Conservation (phyloP, 2,797 vertebrate genomes). For the Spinibarbus caldwelli region DNA sequence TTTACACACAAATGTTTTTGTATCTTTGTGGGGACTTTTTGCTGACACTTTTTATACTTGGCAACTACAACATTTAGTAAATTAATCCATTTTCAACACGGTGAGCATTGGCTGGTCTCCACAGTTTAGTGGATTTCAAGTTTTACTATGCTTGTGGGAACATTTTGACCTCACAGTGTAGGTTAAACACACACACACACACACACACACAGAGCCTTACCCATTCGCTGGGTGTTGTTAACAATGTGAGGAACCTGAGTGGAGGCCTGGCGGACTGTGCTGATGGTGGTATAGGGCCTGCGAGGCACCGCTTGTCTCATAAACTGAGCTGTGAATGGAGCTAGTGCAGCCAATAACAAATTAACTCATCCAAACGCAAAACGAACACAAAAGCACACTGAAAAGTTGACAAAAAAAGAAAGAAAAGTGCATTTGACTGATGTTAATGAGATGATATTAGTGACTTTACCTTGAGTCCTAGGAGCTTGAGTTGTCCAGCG, state of each 20-base stretch:
- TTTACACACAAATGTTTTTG: neutral
- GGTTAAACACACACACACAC: neutral
- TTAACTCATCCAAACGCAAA: neutral
- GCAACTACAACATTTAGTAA: neutral
- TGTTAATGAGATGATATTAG: neutral
- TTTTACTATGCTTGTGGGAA: too few species aligned
- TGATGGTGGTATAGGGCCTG: slow-evolving; percentile 79
- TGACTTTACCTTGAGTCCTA: slow-evolving; percentile 81
- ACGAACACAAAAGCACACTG: neutral
- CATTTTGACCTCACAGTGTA: neutral
- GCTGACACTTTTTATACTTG: neutral
- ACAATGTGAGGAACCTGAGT: slow-evolving; percentile 84
- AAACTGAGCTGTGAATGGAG: slow-evolving; percentile 74
- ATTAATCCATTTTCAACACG: neutral
- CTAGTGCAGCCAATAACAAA: slow-evolving; percentile 62
- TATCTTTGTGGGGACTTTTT: neutral
- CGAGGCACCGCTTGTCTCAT: slow-evolving; percentile 73
- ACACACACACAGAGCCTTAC: slow-evolving; percentile 70
- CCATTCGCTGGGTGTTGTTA: slow-evolving; percentile 84
- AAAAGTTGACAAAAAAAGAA: too few species aligned
- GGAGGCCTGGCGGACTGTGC: slow-evolving; percentile 88
- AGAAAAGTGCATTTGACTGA: neutral
- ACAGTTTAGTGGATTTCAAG: neutral
- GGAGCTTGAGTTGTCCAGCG: slow-evolving; percentile 85
- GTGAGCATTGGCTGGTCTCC: neutral